Evolutionary conservation across 2,113 vertebrate species (phyloP).

Genomic region (Pluvialis apricaria): DNA sequence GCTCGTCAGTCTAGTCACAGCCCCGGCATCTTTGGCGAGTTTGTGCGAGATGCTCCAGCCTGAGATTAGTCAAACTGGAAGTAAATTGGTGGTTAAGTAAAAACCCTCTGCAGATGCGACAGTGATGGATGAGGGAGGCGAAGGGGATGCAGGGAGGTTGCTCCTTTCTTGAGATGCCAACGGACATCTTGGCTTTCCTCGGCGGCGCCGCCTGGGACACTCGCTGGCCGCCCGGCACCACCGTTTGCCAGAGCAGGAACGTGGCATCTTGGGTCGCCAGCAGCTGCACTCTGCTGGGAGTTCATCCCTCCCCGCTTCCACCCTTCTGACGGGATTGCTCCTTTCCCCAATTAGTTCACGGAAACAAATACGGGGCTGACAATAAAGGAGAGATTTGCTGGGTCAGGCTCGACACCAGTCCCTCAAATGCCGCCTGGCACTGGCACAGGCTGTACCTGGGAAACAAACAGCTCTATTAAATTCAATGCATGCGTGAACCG

Average conservation of each 20-base stretch:
- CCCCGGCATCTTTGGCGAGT: neutral
- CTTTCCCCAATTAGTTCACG: neutral
- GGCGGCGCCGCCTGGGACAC: fast-evolving
- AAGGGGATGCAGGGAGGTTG: conserved; percentile 13
- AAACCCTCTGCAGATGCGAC: conserved; percentile 55
- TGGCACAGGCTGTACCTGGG: neutral
- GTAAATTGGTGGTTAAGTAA: conserved; percentile 71
- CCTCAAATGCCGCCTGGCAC: neutral
- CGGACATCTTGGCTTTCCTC: neutral
- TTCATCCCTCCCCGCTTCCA: neutral
- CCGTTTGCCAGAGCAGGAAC: neutral
- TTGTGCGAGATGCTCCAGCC: conserved; percentile 45
- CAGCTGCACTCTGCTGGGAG: neutral
- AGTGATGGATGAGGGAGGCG: conserved; percentile 58
- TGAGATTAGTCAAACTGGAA: conserved; percentile 65
- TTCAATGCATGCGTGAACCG: neutral
- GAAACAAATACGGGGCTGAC: neutral
- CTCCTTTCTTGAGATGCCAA: neutral
- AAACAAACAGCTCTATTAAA: conserved; percentile 29
- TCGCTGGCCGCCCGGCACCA: fast-evolving
- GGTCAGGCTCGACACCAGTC: neutral
- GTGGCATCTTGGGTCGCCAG: fast-evolving
- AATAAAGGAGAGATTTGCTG: neutral
- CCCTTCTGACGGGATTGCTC: neutral
- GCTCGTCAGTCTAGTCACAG: conserved; percentile 44